Evolutionary conservation across 1,140 invertebrate genomes (phyloP).

Genomic region (Aphaenogaster ashmeadi): DNA sequence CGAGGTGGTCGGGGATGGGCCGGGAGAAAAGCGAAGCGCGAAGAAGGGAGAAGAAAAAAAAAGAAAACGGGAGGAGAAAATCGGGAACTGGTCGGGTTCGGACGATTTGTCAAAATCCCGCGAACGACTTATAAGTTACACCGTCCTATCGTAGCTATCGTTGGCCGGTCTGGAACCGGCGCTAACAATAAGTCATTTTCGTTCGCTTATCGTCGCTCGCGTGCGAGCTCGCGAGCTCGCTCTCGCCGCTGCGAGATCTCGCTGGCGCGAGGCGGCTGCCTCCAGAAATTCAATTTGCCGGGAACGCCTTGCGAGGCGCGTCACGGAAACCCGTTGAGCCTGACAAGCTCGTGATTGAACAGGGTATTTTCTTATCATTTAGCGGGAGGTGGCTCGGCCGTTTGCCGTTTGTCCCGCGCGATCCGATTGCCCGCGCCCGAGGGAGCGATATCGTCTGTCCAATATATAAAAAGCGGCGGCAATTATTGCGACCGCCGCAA

Average conservation of each 20-base stretch:
- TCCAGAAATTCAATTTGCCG: conserved; percentile 76
- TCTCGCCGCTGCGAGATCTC: not conserved
- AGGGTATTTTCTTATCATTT: conserved; percentile 65
- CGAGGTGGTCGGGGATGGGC: not conserved
- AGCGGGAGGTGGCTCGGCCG: conserved; percentile 1
- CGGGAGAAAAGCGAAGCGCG: not conserved
- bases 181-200: conserved; percentile 21
- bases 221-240: not conserved
- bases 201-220: not conserved
- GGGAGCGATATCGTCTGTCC: conserved; percentile 4
- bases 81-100: conserved; percentile 40
- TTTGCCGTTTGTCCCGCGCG: conserved; percentile 39
- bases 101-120: conserved; percentile 80
- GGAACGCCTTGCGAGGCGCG: conserved; percentile 64
- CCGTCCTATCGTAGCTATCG: conserved; percentile 22
- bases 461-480: conserved; percentile 54
- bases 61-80: conserved; percentile 14
- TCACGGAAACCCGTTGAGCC: conserved; percentile 69
- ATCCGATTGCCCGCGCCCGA: conserved; percentile 34
- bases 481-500: conserved; percentile 52
- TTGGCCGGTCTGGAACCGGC: not conserved
- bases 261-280: conserved; percentile 12
- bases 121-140: conserved; percentile 70
- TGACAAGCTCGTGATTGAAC: conserved; percentile 61
- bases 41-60: not conserved